Evolutionary conservation across 2,797 vertebrate species (phyloP).

Genomic region (Rhabdomys pumilio): DNA sequence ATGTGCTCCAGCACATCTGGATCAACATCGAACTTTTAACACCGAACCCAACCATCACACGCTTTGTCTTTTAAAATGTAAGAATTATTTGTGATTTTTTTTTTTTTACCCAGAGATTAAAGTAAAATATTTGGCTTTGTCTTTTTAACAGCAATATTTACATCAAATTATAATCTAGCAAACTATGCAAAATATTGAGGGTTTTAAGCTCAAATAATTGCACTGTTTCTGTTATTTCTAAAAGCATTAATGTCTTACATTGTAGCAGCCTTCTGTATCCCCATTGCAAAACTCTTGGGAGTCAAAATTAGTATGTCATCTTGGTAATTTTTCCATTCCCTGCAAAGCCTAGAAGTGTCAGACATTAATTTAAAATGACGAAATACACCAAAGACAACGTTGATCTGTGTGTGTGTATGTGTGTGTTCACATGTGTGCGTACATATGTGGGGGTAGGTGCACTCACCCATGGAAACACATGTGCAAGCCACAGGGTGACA

Average conservation of each 20-base stretch:
- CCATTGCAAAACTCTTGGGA: background rate
- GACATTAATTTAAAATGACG: background rate
- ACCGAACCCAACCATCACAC: background rate
- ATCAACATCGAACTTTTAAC: background rate
- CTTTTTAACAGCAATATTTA: background rate
- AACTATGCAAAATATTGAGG: background rate
- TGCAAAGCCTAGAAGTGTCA: background rate
- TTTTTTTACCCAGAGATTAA: background rate
- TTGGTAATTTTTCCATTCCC: slow-evolving; percentile 21
- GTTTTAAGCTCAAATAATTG: slow-evolving; percentile 12
- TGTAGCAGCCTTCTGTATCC: slow-evolving; percentile 17
- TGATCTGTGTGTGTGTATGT: background rate
- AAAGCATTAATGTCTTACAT: slow-evolving; percentile 27
- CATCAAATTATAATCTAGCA: slow-evolving; percentile 9
- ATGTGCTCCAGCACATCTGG: background rate
- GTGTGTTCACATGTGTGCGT: background rate
- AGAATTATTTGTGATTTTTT: background rate
- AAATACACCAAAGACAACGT: slow-evolving; percentile 19
- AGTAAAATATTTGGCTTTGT: slow-evolving; percentile 30
- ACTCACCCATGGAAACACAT: background rate
- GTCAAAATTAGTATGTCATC: background rate
- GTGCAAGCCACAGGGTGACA: background rate
- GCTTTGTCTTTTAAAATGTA: slow-evolving; percentile 11
- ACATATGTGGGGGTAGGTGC: background rate
- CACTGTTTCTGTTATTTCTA: slow-evolving; percentile 23